Percentiles rank a stretch among this genome's conserved stretches.
phyloP scores from a whole-genome alignment of 1,140 invertebrate species.

The Ceratina japonica region DNA sequence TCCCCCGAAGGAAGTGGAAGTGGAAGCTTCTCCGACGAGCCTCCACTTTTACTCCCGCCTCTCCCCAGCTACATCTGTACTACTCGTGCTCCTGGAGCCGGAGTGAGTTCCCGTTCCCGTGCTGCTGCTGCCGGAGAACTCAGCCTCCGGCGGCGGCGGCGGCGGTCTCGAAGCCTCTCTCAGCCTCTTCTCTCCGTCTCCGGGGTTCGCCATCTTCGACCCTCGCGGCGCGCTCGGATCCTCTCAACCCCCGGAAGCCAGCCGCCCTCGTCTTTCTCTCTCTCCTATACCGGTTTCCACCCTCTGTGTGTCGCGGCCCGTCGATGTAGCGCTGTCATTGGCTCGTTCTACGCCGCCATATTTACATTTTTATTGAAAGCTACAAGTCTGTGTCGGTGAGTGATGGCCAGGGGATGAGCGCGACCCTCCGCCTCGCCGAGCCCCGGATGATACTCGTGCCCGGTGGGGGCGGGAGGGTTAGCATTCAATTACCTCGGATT shows the following conservation, averaged over 20 bases:
- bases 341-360: slow-evolving; percentile 78
- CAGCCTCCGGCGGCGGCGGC: background rate
- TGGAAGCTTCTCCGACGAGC: slow-evolving; percentile 20
- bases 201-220: slow-evolving; percentile 62
- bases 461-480: slow-evolving; percentile 57
- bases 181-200: slow-evolving; percentile 35
- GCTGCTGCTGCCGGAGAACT: slow-evolving; percentile 7
- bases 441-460: slow-evolving; percentile 22
- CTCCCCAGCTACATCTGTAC: slow-evolving; percentile 40
- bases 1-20: background rate
- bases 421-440: background rate
- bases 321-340: slow-evolving; percentile 79
- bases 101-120: background rate
- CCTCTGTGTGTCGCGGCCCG: slow-evolving; percentile 51
- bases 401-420: slow-evolving; percentile 70
- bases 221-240: slow-evolving; percentile 52
- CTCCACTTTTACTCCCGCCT: slow-evolving; percentile 45
- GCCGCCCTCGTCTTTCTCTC: slow-evolving; percentile 54
- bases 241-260: slow-evolving; percentile 59
- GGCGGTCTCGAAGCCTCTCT: background rate
- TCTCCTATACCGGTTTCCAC: background rate
- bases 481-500: slow-evolving; percentile 80
- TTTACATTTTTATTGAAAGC: slow-evolving; percentile 81
- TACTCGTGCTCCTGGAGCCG: slow-evolving; percentile 19
- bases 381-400: slow-evolving; percentile 77